Evolutionary conservation across 2,888 invertebrate species (phyloP), one percentile per base, ranked within the genome.

Genomic region (Eupelmus urozonus): DNA sequence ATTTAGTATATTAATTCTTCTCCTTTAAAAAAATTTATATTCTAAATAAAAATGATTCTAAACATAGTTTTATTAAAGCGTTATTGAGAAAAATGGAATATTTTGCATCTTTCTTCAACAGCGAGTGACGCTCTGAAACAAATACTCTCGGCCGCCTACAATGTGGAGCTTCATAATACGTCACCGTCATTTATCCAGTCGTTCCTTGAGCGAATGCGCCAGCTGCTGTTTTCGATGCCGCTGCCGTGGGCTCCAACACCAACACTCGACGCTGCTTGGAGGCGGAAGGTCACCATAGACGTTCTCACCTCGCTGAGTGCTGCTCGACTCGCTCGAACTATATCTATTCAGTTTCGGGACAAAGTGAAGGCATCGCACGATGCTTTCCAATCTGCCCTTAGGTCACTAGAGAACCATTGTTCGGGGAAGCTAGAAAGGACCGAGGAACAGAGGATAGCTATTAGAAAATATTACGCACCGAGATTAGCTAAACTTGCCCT

Each of bases 391-490:
- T 90, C 93, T 0, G 95, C 96, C 13, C 91, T 97, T 75, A 90
- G 93, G 29, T 92, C 94, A 51, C 90, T 97, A 16, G 94, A 95
- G 86, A 90, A 92, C 45, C 94, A 95, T 82, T 92, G 96, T 76
- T 93, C 93, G 0, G 94, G 93, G 5, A 92, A 95, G 66, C 89
- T 97, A 76, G 95, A 95, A 83, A 93, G 94, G 84, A 96, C 96
- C 0, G 96, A 96, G 85, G 96, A 96, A 81, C 93, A 94, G 84
- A 93, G 96, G 82, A 91, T 95, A 71, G 92, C 94, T 25, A 94
- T 96, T 51, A 91, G 96, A 75, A 96, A 96, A 88, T 92, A 93
- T 87, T 91, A 95, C 86, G 96, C 96, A 0, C 97, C 97, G 0
- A 92, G 93, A 70, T 93, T 97, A 78, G 96, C 97, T 0, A 92